Percentiles rank a stretch among this genome's conserved stretches.
phyloP scores from a whole-genome alignment of 2,888 invertebrate genomes.

The Formica aserva region DNA sequence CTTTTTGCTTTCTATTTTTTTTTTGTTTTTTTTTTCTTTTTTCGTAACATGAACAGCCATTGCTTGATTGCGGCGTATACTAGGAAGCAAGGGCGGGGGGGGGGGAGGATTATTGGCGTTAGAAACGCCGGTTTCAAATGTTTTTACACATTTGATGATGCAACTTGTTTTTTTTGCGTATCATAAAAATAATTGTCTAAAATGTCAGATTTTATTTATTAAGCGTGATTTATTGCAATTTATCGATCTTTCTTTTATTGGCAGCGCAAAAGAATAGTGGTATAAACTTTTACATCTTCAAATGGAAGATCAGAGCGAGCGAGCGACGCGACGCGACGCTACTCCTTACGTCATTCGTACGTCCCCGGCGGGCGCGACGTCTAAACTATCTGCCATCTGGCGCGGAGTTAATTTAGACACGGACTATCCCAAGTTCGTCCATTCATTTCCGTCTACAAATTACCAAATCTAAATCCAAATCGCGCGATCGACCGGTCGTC shows the following conservation, averaged over 20 bases:
- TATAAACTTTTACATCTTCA: constrained; percentile 22
- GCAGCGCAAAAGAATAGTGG: background rate
- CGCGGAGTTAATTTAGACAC: constrained; percentile 79
- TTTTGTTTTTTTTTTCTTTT: background rate
- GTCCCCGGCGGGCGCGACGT: constrained; percentile 49
- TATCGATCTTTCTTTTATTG: background rate
- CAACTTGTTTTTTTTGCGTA: constrained; percentile 8
- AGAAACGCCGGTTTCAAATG: constrained; percentile 48
- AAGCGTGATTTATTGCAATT: background rate
- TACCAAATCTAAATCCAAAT: constrained; percentile 85
- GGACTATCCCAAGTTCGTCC: constrained; percentile 73
- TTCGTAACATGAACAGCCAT: background rate
- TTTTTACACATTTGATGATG: constrained; percentile 2
- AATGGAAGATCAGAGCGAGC: constrained; percentile 55
- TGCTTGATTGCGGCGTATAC: constrained; percentile 22
- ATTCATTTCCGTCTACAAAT: constrained; percentile 84
- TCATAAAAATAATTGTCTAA: background rate
- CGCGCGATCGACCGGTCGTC: constrained; percentile 72
- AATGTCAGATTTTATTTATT: background rate
- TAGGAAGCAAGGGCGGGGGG: constrained; percentile 29
- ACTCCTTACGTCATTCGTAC: constrained; percentile 67
- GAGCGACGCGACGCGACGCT: constrained; percentile 53
- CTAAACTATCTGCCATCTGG: constrained; percentile 70
- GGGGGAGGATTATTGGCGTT: constrained; percentile 41
- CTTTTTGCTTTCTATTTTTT: constrained; percentile 30